A percentile compares a stretch with the other conserved stretches of the same genome.
Evolutionary conservation across 2,797 vertebrate species (phyloP).

Genomic region (Hemibagrus guttatus): DNA sequence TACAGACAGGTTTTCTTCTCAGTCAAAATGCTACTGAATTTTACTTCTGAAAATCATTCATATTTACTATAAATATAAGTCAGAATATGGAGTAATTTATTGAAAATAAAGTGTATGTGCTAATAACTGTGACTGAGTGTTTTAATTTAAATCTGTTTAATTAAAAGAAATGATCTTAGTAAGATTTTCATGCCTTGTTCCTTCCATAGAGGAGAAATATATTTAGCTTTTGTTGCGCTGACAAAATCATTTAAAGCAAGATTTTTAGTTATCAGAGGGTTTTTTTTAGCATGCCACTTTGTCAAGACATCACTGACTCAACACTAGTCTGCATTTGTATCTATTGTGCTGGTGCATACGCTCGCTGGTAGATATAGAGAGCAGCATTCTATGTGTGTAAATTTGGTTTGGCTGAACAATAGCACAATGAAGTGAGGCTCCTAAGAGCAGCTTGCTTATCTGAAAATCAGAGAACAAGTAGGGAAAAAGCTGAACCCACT

Average conservation of each 20-base stretch:
- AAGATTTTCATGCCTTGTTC: background rate
- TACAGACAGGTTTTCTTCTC: conserved; percentile 6
- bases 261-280: background rate
- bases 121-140: conserved; percentile 35
- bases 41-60: conserved; percentile 32
- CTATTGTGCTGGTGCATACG: background rate
- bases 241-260: background rate
- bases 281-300: background rate
- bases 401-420: background rate
- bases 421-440: background rate
- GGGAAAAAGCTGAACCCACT: background rate
- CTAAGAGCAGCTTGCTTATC: background rate
- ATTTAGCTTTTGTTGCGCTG: background rate
- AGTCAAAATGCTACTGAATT: conserved; percentile 51
- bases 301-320: background rate
- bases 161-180: background rate
- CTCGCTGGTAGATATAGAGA: background rate
- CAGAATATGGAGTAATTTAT: conserved; percentile 59
- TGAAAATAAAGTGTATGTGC: conserved; percentile 58
- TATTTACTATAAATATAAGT: conserved; percentile 48
- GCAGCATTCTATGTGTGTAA: background rate
- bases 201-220: background rate
- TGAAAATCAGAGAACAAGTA: background rate
- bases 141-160: background rate
- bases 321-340: background rate